Percentiles rank a stretch among this genome's conserved stretches.
Conservation (phyloP, 1,140 invertebrate species). For the Bombus difficillimus region DNA sequence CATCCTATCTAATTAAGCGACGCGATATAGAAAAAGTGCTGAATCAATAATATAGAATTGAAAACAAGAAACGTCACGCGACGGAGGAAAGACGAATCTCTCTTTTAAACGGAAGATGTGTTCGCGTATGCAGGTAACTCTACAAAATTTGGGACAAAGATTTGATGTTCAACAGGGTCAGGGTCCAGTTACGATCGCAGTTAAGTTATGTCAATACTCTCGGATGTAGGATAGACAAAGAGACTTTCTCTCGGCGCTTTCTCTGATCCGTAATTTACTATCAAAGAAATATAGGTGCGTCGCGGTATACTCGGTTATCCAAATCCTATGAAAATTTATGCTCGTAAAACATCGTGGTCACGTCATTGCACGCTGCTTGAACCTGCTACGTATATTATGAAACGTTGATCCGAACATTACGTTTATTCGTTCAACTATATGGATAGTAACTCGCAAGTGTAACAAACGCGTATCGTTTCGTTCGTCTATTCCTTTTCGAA, state of each 20-base stretch:
- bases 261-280: slow-evolving; percentile 64
- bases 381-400: not conserved
- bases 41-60: not conserved
- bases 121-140: not conserved
- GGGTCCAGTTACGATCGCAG: slow-evolving; percentile 40
- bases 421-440: not conserved
- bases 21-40: not conserved
- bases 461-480: too few species aligned
- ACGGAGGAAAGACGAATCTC: too few species aligned
- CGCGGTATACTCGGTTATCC: not conserved
- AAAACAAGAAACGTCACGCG: not conserved
- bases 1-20: not conserved
- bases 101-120: not conserved
- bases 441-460: too few species aligned
- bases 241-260: slow-evolving; percentile 77
- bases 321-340: not conserved
- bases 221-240: slow-evolving; percentile 60
- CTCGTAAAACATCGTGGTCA: not conserved
- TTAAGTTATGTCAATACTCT: slow-evolving; percentile 71
- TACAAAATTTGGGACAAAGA: not conserved
- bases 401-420: not conserved
- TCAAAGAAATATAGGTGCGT: slow-evolving; percentile 24
- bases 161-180: slow-evolving; percentile 4
- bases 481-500: not conserved
- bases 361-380: not conserved